Evolutionary conservation across 2,797 vertebrate genomes (phyloP).

Genomic region (Melanotaenia parkinsoni): DNA sequence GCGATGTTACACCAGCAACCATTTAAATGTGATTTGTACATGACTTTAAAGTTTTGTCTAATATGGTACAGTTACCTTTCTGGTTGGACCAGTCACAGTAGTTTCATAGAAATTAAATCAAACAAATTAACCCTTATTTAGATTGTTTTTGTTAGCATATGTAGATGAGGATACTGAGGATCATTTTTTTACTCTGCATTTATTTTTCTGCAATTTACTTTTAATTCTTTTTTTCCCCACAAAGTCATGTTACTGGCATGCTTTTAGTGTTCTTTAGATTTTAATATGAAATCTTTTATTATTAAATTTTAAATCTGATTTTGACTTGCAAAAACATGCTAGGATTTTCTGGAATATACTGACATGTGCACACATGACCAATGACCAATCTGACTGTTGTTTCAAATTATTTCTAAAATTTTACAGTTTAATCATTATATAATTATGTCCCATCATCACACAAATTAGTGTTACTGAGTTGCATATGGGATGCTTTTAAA

Average conservation of each 20-base stretch:
- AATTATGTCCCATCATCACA: not conserved
- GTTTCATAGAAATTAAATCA: not conserved
- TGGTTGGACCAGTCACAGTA: not conserved
- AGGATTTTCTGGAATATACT: not conserved
- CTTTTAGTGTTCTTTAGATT: too few species aligned
- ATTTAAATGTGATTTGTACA: not conserved
- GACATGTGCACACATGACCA: not conserved
- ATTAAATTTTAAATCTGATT: not conserved
- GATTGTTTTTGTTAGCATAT: not conserved
- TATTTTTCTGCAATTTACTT: too few species aligned
- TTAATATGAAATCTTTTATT: not conserved
- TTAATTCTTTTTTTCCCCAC: too few species aligned
- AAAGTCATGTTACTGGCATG: too few species aligned
- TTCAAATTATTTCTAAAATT: not conserved
- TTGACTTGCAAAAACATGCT: not conserved
- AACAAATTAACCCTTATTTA: not conserved
- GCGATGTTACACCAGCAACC: not conserved
- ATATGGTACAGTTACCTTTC: not conserved
- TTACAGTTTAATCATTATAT: not conserved
- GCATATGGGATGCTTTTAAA: not conserved
- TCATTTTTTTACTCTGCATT: not conserved
- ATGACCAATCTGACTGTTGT: not conserved
- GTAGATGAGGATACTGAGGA: not conserved
- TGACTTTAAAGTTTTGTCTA: not conserved
- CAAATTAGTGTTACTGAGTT: not conserved